Conservation (phyloP, 2,888 invertebrate genomes). For the Acanthosepion lycidas region DNA sequence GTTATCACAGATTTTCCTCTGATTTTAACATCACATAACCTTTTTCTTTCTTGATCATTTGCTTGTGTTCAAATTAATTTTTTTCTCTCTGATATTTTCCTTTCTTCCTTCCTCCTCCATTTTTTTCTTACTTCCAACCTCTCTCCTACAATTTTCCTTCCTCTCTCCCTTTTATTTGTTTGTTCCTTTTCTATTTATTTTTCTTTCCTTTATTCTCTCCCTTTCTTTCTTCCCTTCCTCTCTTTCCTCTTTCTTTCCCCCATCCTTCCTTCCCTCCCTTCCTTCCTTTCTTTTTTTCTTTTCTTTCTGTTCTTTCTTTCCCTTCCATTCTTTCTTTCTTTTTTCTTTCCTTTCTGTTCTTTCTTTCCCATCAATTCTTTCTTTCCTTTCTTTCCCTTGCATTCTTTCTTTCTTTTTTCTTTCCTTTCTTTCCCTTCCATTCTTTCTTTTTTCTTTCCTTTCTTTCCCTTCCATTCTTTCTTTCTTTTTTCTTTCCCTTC, state of each 20-base stretch:
- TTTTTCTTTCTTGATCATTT: too few relatives aligned
- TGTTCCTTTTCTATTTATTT: too few relatives aligned
- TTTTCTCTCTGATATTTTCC: neutral
- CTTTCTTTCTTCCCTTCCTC: neutral
- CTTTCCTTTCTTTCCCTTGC: neutral
- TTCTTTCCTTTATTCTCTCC: too few relatives aligned
- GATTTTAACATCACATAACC: too few relatives aligned
- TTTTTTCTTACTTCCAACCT: neutral
- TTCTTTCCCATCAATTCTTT: too few relatives aligned
- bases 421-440: neutral
- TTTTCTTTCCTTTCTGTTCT: neutral
- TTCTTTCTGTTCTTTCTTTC: neutral
- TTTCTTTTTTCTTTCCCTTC: too few relatives aligned
- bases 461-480: neutral
- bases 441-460: too few relatives aligned
- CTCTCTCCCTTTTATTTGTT: neutral
- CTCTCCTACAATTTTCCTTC: neutral
- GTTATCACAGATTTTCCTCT: too few relatives aligned
- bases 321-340: neutral
- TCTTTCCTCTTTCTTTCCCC: neutral
- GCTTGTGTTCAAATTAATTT: neutral
- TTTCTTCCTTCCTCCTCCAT: fast-evolving
- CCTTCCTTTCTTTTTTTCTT: neutral
- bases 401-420: neutral
- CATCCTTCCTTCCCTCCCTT: neutral